phyloP scores from a whole-genome alignment of 2,113 vertebrate genomes.

The Neodontobutis hainanensis region DNA sequence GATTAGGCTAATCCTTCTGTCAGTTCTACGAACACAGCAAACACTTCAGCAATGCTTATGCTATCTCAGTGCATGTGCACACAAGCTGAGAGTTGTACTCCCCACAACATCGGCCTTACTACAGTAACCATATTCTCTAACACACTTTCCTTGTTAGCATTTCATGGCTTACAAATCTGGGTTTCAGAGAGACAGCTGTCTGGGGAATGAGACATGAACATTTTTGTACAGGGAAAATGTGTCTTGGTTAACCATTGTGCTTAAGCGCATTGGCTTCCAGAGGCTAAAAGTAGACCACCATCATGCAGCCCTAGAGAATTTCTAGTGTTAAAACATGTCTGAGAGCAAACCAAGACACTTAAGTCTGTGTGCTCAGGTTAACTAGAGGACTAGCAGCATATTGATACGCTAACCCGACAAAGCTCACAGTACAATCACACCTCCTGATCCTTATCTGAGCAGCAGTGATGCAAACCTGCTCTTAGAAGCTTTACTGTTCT shows the following conservation, averaged over 20 bases:
- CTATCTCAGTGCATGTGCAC: conserved; percentile 35
- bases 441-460: conserved; percentile 72
- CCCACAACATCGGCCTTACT: conserved; percentile 50
- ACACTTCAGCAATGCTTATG: conserved; percentile 24
- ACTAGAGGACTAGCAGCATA: conserved; percentile 42
- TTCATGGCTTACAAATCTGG: conserved; percentile 73
- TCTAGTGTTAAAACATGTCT: conserved; percentile 64
- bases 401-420: conserved; percentile 47
- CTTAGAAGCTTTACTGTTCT: conserved; percentile 58
- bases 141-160: conserved; percentile 70
- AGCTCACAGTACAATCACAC: conserved; percentile 46
- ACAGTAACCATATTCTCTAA: conserved; percentile 76
- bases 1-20: conserved; percentile 21
- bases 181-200: conserved; percentile 62
- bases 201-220: conserved; percentile 42
- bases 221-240: conserved; percentile 50
- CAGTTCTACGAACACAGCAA: conserved; percentile 16
- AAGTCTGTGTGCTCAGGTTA: conserved; percentile 34
- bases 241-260: conserved; percentile 43
- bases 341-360: conserved; percentile 52
- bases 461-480: conserved; percentile 44
- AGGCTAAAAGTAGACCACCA: conserved; percentile 70
- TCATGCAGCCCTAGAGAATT: conserved; percentile 43
- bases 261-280: conserved; percentile 47
- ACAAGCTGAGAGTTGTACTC: conserved; percentile 66